Conservation (phyloP, 2,888 invertebrate genomes). For the Endomychus coccineus region DNA sequence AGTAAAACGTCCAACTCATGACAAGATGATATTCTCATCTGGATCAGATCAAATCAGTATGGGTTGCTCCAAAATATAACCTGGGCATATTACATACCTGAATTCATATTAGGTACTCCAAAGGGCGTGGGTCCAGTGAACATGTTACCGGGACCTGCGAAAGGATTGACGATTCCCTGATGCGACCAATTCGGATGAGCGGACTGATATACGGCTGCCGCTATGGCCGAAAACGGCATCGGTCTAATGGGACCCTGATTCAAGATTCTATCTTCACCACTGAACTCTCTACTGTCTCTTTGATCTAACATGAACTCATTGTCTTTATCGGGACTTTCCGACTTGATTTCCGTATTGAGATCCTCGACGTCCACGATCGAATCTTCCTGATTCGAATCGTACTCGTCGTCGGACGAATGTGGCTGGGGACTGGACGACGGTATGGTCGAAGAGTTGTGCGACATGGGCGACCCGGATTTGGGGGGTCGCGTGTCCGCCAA, state of each 20-base stretch:
- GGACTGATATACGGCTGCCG: slow-evolving; percentile 57
- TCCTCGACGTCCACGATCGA: slow-evolving; percentile 76
- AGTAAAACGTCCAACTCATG: too few species aligned
- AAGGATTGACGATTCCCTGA: slow-evolving; percentile 53
- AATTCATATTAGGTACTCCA: slow-evolving; percentile 40
- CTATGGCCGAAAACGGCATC: slow-evolving; percentile 67
- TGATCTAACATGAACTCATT: slow-evolving; percentile 32
- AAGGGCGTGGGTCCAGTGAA: slow-evolving; percentile 58
- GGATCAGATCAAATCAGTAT: too few species aligned
- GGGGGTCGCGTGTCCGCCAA: slow-evolving; percentile 70
- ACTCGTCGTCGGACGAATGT: slow-evolving; percentile 55
- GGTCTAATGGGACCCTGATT: slow-evolving; percentile 62
- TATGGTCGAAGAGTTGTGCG: slow-evolving; percentile 46
- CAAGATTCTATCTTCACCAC: slow-evolving; percentile 34
- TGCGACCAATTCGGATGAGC: slow-evolving; percentile 50
- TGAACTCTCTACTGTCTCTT: slow-evolving; percentile 33
- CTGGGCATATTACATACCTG: slow-evolving; percentile 43
- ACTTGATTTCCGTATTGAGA: slow-evolving; percentile 52
- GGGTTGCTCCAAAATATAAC: too few species aligned
- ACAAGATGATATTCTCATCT: too few species aligned
- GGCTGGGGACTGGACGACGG: slow-evolving; percentile 37
- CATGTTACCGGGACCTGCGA: slow-evolving; percentile 52
- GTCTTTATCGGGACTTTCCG: slow-evolving; percentile 29
- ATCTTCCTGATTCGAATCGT: slow-evolving; percentile 61
- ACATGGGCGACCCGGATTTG: slow-evolving; percentile 45